Base-by-base conservation (phyloP, 2,888 invertebrate genomes). In the Camptogramma bilineatum region DNA sequence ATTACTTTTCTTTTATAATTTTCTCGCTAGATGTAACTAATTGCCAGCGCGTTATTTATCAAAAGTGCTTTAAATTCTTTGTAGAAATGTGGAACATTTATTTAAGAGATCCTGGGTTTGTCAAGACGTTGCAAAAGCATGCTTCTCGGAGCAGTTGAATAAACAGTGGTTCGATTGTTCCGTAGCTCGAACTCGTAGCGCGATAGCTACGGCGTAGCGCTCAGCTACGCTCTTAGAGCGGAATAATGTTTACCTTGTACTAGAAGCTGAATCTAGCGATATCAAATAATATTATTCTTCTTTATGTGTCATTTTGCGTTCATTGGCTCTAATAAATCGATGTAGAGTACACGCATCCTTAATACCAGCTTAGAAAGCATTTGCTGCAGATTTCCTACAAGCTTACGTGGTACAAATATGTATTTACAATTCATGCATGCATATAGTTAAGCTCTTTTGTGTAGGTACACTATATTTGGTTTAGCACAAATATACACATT, bases 1-100 rank as follows among this genome's bases (percentile, higher is more conserved):
- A 66, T 62, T n/a, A n/a, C n/a, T n/a, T 62, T 28, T 55, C 62
- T 52, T 66, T 58, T 48, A 58, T 62, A 59, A 55, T 54, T 64
- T 59, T 52, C 52, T 54, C 62, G 18, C 46, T 50, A 28, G 53
- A 46, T 42, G 46, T 57, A 48, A 61, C 53, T 61, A 53, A 65
- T 53, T 53, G 53, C 57, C n/a, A n/a, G 44, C 16, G 16, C 50
- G 16, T 28, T 52, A 39, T 34, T 18, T 58, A 52, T 48, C 44
- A n/a, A 16, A 7, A 50, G 13, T 51, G 18, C 18, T 9, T 28
- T 8, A 21, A 63, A 62, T 53, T 58, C 28, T 44, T 58, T 58
- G 21, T 4, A 42, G 13, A 24, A 46, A 16, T 60, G 24, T 21
- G 24, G 19, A 63, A 31, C 24, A 48, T 54, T 28, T 55, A 13